Conservation (phyloP, 2,888 invertebrate species). For the Chrysolina oricalcia region DNA sequence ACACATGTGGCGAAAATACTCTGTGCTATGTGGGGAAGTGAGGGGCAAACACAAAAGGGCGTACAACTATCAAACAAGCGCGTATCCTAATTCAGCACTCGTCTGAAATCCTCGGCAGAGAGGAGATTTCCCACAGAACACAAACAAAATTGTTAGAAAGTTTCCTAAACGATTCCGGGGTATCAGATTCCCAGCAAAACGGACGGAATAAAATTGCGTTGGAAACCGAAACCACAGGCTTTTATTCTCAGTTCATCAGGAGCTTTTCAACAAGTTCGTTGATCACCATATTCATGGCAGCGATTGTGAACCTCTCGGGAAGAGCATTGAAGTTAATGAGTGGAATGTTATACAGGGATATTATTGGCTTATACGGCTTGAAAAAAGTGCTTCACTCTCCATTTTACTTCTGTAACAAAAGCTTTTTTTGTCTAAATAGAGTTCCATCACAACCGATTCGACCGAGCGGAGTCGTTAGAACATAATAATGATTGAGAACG, state of each 20-base stretch:
- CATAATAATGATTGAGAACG: too few relatives aligned
- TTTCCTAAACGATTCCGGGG: background rate
- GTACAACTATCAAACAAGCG: background rate
- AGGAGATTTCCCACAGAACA: background rate
- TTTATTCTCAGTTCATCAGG: conserved; percentile 17
- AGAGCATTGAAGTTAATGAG: background rate
- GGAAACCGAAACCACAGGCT: conserved; percentile 12
- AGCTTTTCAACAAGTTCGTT: conserved; percentile 17
- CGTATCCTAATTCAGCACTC: background rate
- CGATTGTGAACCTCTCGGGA: background rate
- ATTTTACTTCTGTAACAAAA: too few relatives aligned
- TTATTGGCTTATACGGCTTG: conserved; percentile 1
- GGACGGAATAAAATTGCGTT: background rate
- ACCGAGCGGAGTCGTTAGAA: too few relatives aligned
- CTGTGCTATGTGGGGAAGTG: too few relatives aligned
- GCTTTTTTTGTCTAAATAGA: too few relatives aligned
- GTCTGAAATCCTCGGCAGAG: background rate
- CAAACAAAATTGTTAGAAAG: conserved; percentile 7
- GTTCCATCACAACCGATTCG: too few relatives aligned
- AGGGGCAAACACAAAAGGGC: too few relatives aligned
- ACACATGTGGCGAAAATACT: too few relatives aligned
- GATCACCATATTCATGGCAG: conserved; percentile 19
- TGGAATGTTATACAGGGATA: background rate
- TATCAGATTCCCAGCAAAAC: conserved; percentile 9
- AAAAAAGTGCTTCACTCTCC: background rate